These are phyloP conservation scores for Jordanella pulchra DNA, from an alignment of 2,797 vertebrate genomes.

Conservation along the genomic window DNA sequence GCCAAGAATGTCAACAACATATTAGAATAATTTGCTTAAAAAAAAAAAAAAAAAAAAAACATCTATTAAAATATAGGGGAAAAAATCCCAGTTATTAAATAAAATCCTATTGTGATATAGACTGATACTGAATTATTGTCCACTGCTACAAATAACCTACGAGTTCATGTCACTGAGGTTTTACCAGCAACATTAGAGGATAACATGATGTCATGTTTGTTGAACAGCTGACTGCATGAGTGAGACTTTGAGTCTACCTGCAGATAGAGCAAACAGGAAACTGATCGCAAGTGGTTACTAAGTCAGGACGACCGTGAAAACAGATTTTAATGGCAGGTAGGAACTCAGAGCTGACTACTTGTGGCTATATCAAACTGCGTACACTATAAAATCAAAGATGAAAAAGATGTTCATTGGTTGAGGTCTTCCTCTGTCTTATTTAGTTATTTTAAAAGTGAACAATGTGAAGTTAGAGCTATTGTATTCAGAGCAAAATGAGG, in stretches of 20 bases:
- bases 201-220: not conserved
- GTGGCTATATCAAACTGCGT: not conserved
- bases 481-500: not conserved
- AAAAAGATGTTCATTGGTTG: not conserved
- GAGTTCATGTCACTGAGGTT: too few relatives aligned
- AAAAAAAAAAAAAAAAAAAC: too few relatives aligned
- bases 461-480: not conserved
- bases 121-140: too few relatives aligned
- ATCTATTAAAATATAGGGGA: too few relatives aligned
- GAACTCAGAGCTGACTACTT: not conserved
- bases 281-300: not conserved
- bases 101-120: too few relatives aligned
- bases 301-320: not conserved
- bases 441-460: not conserved
- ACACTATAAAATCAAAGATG: not conserved
- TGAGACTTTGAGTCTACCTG: not conserved
- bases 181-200: not conserved
- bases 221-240: not conserved
- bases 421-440: not conserved
- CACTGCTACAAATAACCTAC: not conserved
- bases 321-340: not conserved
- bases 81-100: too few relatives aligned
- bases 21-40: too few relatives aligned
- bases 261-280: too few relatives aligned
- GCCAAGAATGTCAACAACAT: too few relatives aligned